phyloP scores from a whole-genome alignment of 2,797 vertebrate species.

The Enteromius fasciolatus region DNA sequence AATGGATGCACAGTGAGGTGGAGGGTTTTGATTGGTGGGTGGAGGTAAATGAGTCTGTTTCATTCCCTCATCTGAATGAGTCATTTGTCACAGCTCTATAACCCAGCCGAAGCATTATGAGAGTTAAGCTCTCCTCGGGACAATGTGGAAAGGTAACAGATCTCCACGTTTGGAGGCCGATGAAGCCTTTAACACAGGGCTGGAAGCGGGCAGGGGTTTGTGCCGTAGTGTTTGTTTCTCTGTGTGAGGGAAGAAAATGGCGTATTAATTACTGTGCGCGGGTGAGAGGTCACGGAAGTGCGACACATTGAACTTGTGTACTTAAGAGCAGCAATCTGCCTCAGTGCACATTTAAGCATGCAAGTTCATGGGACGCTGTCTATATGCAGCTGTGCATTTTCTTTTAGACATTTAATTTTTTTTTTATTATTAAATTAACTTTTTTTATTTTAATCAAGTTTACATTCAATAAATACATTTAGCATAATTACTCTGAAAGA shows the following conservation, averaged over 20 bases:
- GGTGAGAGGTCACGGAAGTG: constrained; percentile 60
- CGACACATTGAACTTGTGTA: constrained; percentile 58
- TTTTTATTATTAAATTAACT: neutral
- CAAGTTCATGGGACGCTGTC: neutral
- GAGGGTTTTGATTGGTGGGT: constrained; percentile 78
- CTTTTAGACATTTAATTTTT: neutral
- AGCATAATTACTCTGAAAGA: neutral
- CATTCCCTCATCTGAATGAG: constrained; percentile 77
- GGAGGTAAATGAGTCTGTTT: constrained; percentile 74
- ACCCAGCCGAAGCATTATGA: constrained; percentile 37
- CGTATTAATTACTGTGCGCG: constrained; percentile 59
- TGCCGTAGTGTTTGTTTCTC: constrained; percentile 48
- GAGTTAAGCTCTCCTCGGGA: constrained; percentile 27
- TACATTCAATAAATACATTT: neutral
- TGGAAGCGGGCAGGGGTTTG: neutral
- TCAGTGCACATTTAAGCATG: constrained; percentile 41
- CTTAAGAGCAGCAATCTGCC: constrained; percentile 52
- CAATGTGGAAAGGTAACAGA: constrained; percentile 44
- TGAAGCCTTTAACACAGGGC: constrained; percentile 36
- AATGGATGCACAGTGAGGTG: constrained; percentile 73
- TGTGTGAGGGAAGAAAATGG: constrained; percentile 54
- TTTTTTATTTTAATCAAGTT: neutral
- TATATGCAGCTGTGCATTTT: neutral
- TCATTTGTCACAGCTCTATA: constrained; percentile 70
- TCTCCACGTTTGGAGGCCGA: constrained; percentile 34